Conservation (phyloP, 2,797 vertebrate species). For the Coendou prehensilis region DNA sequence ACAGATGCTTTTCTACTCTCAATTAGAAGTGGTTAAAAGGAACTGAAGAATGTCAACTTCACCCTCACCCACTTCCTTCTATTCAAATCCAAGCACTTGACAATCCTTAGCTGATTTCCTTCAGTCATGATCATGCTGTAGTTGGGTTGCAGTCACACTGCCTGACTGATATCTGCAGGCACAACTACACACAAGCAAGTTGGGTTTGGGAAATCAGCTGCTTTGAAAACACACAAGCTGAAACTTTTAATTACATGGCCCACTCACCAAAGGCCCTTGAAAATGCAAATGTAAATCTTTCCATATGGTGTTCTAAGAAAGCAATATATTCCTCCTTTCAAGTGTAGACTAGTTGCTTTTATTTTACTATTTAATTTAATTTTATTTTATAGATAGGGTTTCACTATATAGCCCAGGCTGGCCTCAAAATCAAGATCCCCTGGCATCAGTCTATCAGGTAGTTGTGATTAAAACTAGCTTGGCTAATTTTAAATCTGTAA, state of each 20-base stretch:
- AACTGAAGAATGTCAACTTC: not conserved
- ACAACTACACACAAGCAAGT: not conserved
- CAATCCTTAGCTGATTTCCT: not conserved
- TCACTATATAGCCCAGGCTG: not conserved
- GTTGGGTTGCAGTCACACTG: not conserved
- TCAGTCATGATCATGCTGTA: not conserved
- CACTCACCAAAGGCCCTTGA: not conserved
- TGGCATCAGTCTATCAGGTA: not conserved
- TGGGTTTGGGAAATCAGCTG: not conserved
- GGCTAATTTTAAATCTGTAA: not conserved
- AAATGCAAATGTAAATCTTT: not conserved
- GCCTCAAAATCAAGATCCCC: not conserved
- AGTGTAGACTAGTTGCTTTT: not conserved
- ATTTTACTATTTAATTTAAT: not conserved
- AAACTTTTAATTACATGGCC: not conserved
- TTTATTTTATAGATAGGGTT: not conserved
- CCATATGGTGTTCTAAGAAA: not conserved
- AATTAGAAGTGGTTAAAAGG: not conserved
- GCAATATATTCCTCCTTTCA: constrained; percentile 9
- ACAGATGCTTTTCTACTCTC: not conserved
- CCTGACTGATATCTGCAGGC: constrained; percentile 15
- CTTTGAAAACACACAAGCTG: not conserved
- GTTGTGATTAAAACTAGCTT: not conserved
- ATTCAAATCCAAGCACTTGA: not conserved
- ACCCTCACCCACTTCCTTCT: not conserved